Evolutionary conservation across 2,113 vertebrate species (phyloP).

Genomic region (Catharus fuscescens): DNA sequence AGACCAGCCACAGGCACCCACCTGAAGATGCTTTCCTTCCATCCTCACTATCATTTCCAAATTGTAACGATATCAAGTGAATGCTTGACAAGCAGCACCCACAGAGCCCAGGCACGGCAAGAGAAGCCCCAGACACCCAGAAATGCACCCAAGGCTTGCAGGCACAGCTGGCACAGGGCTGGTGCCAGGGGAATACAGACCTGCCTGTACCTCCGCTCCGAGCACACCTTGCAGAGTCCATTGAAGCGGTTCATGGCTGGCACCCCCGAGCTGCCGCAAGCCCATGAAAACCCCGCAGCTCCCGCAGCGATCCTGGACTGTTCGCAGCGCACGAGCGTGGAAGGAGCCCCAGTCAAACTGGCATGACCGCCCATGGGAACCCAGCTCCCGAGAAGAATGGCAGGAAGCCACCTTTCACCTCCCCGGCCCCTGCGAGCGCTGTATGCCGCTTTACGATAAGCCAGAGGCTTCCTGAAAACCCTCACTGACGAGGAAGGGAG

Average conservation of each 20-base stretch:
- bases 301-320: constrained; percentile 5
- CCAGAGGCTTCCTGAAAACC: constrained; percentile 88
- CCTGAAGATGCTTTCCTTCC: background rate
- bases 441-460: constrained; percentile 88
- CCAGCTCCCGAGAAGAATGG: constrained; percentile 91
- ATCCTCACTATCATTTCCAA: background rate
- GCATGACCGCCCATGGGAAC: constrained; percentile 93
- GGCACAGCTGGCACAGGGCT: rapidly evolving
- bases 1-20: background rate
- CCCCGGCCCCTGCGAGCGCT: constrained; percentile 78
- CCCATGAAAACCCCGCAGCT: constrained; percentile 68
- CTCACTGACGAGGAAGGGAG: constrained; percentile 75
- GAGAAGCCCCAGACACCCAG: background rate
- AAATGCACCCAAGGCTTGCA: rapidly evolving
- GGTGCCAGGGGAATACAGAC: constrained; percentile 56
- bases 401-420: constrained; percentile 95
- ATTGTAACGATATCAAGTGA: rapidly evolving
- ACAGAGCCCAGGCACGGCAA: background rate
- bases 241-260: constrained; percentile 87
- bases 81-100: background rate
- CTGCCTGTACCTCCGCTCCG: constrained; percentile 86
- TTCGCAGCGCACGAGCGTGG: constrained; percentile 36
- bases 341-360: constrained; percentile 83
- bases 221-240: constrained; percentile 89
- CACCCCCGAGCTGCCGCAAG: background rate